phyloP scores from a whole-genome alignment of 2,888 invertebrate species.

The Limnephilus rhombicus region DNA sequence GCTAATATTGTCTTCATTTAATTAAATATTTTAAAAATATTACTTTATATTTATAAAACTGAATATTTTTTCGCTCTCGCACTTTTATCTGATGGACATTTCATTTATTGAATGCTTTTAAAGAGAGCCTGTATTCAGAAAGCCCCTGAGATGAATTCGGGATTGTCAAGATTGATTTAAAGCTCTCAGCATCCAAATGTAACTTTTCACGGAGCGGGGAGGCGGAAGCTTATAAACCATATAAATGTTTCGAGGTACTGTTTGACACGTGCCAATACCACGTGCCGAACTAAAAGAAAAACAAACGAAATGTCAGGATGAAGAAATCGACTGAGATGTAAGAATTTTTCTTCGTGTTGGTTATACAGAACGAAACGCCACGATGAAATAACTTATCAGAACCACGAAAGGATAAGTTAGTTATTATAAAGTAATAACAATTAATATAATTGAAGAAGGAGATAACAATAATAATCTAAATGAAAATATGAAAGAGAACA shows the following conservation, averaged over 20 bases:
- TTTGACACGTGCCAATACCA: slow-evolving; percentile 1
- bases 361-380: background rate
- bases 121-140: background rate
- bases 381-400: background rate
- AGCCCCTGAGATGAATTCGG: background rate
- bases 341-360: slow-evolving; percentile 1
- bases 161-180: background rate
- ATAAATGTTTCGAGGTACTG: background rate
- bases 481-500: too few relatives aligned
- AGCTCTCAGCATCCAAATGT: slow-evolving; percentile 1
- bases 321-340: background rate
- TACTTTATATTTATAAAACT: too few relatives aligned
- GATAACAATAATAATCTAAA: too few relatives aligned
- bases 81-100: background rate
- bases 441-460: too few relatives aligned
- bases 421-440: too few relatives aligned
- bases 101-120: slow-evolving; percentile 1
- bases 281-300: slow-evolving; percentile 1
- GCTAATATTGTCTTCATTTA: too few relatives aligned
- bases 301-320: background rate
- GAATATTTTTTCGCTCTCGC: background rate
- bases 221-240: background rate
- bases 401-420: background rate
- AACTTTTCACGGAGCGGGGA: background rate
- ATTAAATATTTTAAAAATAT: too few relatives aligned